Evolutionary conservation across 2,797 vertebrate species (phyloP).

Genomic region (Mormyrus proboscirostris): DNA sequence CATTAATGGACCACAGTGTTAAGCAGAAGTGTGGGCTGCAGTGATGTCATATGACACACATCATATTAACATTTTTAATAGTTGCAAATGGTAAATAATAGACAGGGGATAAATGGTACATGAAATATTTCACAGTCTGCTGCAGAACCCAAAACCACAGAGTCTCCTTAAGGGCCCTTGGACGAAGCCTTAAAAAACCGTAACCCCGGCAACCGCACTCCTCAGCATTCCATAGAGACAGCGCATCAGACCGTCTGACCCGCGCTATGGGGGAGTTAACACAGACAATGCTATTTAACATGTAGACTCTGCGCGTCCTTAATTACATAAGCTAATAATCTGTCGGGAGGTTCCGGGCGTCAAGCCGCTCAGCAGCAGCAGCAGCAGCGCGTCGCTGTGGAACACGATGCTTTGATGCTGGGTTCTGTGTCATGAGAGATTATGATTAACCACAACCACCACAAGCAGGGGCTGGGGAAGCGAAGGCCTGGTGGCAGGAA

Average conservation of each 20-base stretch:
- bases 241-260: not conserved
- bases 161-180: not conserved
- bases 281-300: not conserved
- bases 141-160: not conserved
- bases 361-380: not conserved
- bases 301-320: not conserved
- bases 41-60: not conserved
- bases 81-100: not conserved
- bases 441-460: not conserved
- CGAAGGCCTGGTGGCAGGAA: not conserved
- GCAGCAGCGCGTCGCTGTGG: not conserved
- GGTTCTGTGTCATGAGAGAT: not conserved
- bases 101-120: not conserved
- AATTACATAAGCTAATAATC: not conserved
- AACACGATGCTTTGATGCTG: not conserved
- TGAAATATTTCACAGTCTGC: not conserved
- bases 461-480: not conserved
- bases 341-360: not conserved
- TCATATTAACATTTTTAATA: not conserved
- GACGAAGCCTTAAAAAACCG: not conserved
- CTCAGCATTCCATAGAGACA: not conserved
- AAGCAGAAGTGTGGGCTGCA: not conserved
- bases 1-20: not conserved
- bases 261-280: not conserved
- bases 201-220: not conserved